Base-by-base conservation (phyloP, 2,888 invertebrate species). In the Eupelmus urozonus region DNA sequence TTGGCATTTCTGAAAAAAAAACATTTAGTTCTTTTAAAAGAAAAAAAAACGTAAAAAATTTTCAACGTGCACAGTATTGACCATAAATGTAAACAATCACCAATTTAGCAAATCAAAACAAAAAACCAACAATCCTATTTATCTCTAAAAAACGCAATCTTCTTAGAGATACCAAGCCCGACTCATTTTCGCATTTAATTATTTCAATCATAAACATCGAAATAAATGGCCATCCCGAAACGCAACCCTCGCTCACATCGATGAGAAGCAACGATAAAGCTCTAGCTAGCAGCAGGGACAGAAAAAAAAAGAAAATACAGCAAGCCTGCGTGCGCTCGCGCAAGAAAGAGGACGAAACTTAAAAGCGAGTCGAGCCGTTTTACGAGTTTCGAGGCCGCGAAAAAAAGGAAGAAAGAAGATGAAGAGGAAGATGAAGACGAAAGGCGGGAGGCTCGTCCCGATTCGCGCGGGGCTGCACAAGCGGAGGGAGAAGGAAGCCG, bases 361-460 rank as follows among this genome's bases (percentile, higher is more conserved):
- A 71, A 77, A 77, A 69, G 62, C 55, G 57, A 66, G 59, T 42
- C 77, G 53, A 65, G 78, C 69, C 67, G 69, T 73, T 78, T 73
- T 78, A 78, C 78, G 78, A 78, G 78, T 74, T 78, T 74, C 65
- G 78, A 73, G 70, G 69, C 63, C 63, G 51, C 72, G 27, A 11
- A 16, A 18, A 57, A 45, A 57, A 53, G 16, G 25, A 40, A 29
- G 29, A 59, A 57, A 77, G 53, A 65, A 62, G 60, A 18, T 40
- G 69, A 49, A 5, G 34, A n/a, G 34, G 25, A 20, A 51, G 59
- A 57, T 34, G 45, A 57, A 45, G 63, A 59, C 27, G 34, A 60
- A 55, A 34, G n/a, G 18, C 11, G 20, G n/a, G 25, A 55, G 53
- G 9, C 25, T 34, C 29, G 60, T 49, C n/a, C 59, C 49, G 29